Evolutionary conservation across 35 echinoderm and acorn worm species (phyloP), one percentile per base, ranked within the genome.

Genomic region (Heliocidaris erythrogramma): DNA sequence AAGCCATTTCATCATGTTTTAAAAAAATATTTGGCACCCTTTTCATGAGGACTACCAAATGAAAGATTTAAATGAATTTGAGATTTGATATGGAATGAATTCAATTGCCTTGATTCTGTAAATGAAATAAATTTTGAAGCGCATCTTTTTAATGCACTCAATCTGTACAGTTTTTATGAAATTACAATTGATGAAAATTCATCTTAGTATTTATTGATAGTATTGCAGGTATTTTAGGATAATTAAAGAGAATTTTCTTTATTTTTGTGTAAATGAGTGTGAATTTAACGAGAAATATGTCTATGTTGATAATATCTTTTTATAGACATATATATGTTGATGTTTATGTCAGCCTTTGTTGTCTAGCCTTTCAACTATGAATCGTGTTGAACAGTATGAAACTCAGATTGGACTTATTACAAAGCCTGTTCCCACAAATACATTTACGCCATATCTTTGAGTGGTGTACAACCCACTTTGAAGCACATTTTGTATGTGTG

Each of bases 121-220:
- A 78, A 78, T 78, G 65, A 78, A 78, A 78, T 78, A 78, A 78
- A 78, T 78, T 78, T 56, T 78, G 65, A 6, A 78, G 65, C 65
- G 17, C 65, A 27, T 27, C 35, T 78, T 78, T 78, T 78, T 78
- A 5, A 78, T 78, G 65, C 65, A 27, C 65, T 78, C 65, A 27
- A 78, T 78, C 27, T 78, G 65, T 78, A 78, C 65, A 78, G 65
- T 78, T 78, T 78, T 78, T 78, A 78, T 78, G 65, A 78, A n/a
- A 78, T 78, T 78, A 78, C 65, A 78, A 78, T n/a, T 18, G 65
- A 78, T 21, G 27, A 78, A 78, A 27, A 27, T 78, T 78, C 27
- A n/a, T 78, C 24, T 78, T 78, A 78, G 65, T 78, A 78, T 78
- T 78, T 78, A 78, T 78, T 78, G 65, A 78, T n/a, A 78, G 65